Conservation (phyloP, 2,888 invertebrate genomes). For the Pyrrhosoma nymphula region DNA sequence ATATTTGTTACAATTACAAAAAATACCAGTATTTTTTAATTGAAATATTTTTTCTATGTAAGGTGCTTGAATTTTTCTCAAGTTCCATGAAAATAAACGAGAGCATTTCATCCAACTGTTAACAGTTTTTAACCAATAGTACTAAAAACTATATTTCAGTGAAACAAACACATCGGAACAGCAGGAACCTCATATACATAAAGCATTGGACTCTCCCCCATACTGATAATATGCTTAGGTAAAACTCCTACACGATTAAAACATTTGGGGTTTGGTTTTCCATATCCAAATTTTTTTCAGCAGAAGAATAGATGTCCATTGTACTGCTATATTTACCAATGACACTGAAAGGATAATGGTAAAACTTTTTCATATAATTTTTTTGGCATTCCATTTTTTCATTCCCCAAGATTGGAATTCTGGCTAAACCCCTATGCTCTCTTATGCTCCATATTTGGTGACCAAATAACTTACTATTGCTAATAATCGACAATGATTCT, state of each 20-base stretch:
- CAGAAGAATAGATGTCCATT: neutral
- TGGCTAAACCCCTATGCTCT: neutral
- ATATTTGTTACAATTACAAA: neutral
- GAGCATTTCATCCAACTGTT: neutral
- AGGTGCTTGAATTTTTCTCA: neutral
- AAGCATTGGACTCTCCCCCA: neutral
- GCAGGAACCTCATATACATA: neutral
- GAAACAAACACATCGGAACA: neutral
- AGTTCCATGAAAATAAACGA: neutral
- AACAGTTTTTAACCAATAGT: neutral
- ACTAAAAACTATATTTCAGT: neutral
- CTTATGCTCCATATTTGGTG: neutral
- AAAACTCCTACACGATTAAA: too few relatives aligned
- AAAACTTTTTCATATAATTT: neutral
- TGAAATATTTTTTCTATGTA: too few relatives aligned
- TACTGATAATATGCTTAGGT: neutral
- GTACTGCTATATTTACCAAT: neutral
- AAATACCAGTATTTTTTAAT: neutral
- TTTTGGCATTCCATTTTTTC: neutral
- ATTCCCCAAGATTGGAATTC: neutral
- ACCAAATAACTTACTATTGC: neutral
- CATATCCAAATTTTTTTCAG: neutral
- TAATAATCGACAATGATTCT: neutral
- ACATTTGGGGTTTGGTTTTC: neutral
- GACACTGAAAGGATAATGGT: neutral